phyloP scores from a whole-genome alignment of 2,888 invertebrate species.

The Ditula angustiorana region DNA sequence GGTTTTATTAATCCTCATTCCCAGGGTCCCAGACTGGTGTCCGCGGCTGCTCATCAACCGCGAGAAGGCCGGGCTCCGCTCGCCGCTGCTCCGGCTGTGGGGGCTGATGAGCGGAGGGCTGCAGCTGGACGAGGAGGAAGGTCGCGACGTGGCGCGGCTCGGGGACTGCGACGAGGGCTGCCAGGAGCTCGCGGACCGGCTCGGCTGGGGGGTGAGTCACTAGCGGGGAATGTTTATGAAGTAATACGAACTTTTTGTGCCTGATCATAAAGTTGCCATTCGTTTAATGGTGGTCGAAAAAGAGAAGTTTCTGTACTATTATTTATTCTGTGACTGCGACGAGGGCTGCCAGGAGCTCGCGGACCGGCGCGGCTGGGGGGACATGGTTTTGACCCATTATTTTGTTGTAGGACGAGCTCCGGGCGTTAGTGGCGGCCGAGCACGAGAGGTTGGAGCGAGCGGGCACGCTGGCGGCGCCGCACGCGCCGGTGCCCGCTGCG shows the following conservation, averaged over 20 bases:
- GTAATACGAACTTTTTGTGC: too few relatives aligned
- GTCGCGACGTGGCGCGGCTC: constrained; percentile 92
- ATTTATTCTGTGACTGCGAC: too few relatives aligned
- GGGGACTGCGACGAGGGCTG: constrained; percentile 95
- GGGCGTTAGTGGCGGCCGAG: constrained; percentile 83
- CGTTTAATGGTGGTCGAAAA: too few relatives aligned
- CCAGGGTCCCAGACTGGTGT: constrained; percentile 88
- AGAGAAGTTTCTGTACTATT: too few relatives aligned
- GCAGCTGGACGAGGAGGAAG: constrained; percentile 87
- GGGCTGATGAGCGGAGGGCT: constrained; percentile 85
- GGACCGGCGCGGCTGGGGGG: too few relatives aligned
- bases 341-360: too few relatives aligned
- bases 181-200: constrained; percentile 88
- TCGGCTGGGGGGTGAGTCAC: constrained; percentile 91
- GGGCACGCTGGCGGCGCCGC: constrained; percentile 47
- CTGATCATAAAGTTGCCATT: too few relatives aligned
- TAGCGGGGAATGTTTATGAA: not conserved
- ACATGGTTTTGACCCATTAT: too few relatives aligned
- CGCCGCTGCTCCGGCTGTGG: constrained; percentile 66
- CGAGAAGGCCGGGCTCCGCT: constrained; percentile 87
- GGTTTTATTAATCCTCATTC: constrained; percentile 29
- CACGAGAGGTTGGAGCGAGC: constrained; percentile 81
- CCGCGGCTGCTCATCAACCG: constrained; percentile 95
- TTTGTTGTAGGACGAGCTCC: constrained; percentile 86
- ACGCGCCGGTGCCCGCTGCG: constrained; percentile 45